phyloP scores from a whole-genome alignment of 2,113 vertebrate genomes.

The Accipiter virgatus region DNA sequence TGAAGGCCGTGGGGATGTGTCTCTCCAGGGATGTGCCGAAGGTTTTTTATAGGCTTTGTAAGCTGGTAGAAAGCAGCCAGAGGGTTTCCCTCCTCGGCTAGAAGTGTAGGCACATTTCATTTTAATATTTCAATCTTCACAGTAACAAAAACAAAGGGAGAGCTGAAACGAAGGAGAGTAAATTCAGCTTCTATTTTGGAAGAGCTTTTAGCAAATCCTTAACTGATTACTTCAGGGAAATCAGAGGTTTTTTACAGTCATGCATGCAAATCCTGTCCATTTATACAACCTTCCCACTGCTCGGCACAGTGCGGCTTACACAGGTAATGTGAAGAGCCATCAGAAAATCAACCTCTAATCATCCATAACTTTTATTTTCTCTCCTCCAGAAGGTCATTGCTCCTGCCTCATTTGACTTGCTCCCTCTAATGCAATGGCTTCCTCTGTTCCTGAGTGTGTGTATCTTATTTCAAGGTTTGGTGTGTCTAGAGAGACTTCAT shows the following conservation, averaged over 20 bases:
- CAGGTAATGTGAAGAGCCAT: not conserved
- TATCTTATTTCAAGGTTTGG: not conserved
- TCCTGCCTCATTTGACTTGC: not conserved
- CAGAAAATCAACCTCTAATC: not conserved
- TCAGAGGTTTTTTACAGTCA: not conserved
- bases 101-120: not conserved
- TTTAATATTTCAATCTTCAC: not conserved
- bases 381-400: not conserved
- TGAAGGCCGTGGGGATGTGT: too few species aligned
- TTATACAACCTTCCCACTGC: not conserved
- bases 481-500: not conserved
- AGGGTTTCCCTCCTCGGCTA: not conserved
- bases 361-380: not conserved
- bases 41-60: not conserved
- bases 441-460: not conserved
- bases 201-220: not conserved
- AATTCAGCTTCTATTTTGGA: not conserved
- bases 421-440: not conserved
- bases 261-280: accelerated
- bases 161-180: accelerated
- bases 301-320: not conserved
- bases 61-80: not conserved
- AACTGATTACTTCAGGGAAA: not conserved
- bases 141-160: not conserved
- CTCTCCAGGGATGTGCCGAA: not conserved